Base-by-base conservation (phyloP, 1,140 invertebrate genomes). In the Rhopalosiphum maidis region DNA sequence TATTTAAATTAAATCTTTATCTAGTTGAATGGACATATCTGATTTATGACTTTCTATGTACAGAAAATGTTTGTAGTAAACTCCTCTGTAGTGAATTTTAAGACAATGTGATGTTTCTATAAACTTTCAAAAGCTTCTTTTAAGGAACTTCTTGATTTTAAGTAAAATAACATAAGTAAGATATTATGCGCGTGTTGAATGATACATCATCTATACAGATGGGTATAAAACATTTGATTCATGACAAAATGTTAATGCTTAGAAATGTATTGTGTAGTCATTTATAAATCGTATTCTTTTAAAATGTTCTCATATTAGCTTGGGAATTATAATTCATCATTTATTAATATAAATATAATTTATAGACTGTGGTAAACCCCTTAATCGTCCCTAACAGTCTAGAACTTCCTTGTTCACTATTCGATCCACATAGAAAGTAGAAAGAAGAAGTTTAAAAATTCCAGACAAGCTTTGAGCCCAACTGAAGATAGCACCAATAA, bases 21-120 rank as follows among this genome's bases (percentile, higher is more conserved):
- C 30, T 88, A 88, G 43, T 88, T 43, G 86, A 88, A 88, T 22
- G 86, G 30, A 88, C n/a, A 51, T 88, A 88, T 88, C 86, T 88
- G 86, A 88, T 88, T 88, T 88, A 88, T 51, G 86, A 51, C 6
- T n/a, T 35, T n/a, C 46, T n/a, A 23, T 51, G 15, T 35, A 35
- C 18, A 88, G 86, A 51, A 51, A 51, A 88, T 51, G 30, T 48
- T 11, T 48, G 43, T 51, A 35, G 30, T 51, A 88, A 88, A 88
- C 46, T 88, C 46, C 2, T 35, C 18, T 88, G 86, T 88, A 7
- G 5, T 35, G 46, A 48, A 87, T 48, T 46, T 87, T n/a, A 87
- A 48, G 43, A 87, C 85, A 87, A 51, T 51, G 86, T 9, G 46
- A 51, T 51, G 46, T 51, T 51, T 8, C 21, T 51, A 41, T 41